Conservation (phyloP, 2,888 invertebrate species). For the Caenorhabditis sp. region DNA sequence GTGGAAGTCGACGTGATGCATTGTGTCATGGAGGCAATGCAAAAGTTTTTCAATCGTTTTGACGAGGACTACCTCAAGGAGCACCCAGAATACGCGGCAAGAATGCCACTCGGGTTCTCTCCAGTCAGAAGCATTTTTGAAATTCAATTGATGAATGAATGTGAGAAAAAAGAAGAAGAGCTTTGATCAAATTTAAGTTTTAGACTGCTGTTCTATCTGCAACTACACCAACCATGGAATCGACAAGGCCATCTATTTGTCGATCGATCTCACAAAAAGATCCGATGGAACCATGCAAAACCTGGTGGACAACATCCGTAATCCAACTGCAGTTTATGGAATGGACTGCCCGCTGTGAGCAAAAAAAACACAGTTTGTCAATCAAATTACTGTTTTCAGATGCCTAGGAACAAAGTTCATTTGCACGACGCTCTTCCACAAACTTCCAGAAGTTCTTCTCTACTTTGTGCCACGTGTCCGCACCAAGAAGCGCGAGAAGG, state of each 20-base stretch:
- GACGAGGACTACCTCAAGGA: constrained; percentile 23
- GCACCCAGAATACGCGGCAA: not conserved
- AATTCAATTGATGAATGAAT: not conserved
- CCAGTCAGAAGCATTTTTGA: constrained; percentile 34
- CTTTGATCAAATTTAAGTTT: too few species aligned
- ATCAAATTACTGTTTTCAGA: not conserved
- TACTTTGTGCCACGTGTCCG: constrained; percentile 42
- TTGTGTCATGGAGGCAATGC: constrained; percentile 47
- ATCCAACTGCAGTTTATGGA: not conserved
- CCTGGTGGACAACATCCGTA: constrained; percentile 3
- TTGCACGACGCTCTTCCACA: not conserved
- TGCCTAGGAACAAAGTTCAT: not conserved
- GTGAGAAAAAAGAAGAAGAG: constrained; percentile 12
- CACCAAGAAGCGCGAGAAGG: constrained; percentile 16
- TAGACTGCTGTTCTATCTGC: constrained; percentile 23
- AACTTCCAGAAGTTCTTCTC: constrained; percentile 33
- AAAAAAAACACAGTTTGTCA: not conserved
- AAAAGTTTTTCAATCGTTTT: constrained; percentile 36
- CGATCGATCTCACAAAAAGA: constrained; percentile 4
- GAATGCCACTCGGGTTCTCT: not conserved
- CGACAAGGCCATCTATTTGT: constrained; percentile 29
- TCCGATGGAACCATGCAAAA: constrained; percentile 27
- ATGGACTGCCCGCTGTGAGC: constrained; percentile 11
- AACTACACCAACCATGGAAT: not conserved
- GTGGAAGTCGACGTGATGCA: constrained; percentile 20